Evolutionary conservation across 35 echinoderm and acorn worm species (phyloP), one percentile per base, ranked within the genome.

Genomic region (Heliocidaris erythrogramma): DNA sequence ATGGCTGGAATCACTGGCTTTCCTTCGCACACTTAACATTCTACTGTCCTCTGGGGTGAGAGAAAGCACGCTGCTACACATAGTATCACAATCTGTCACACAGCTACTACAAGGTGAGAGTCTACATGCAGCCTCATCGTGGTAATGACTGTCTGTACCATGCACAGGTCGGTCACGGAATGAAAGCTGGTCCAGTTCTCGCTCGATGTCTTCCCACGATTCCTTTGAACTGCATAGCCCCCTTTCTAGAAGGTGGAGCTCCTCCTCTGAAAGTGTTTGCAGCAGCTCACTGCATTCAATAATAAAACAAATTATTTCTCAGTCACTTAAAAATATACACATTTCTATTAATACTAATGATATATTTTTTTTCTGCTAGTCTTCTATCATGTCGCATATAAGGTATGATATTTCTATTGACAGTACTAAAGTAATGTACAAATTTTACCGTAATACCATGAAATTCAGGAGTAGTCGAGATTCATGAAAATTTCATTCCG

Each of bases 241-340:
- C 92, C 96, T 99, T 91, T 99, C 98, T 14, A 99, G 97, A 29
- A 99, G 85, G 53, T 95, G 93, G 21, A 99, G 60, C 88, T 99
- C 98, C 53, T 96, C 96, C 11, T 94, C 92, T 24, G 96, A 94
- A 32, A 99, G 91, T 12, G 98, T 99, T 60, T 96, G 85, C 17
- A 99, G 59, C 53, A 99, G 92, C 90, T 99, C 97, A 60, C 98
- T 99, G 96, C 30, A 95, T 49, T 5, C 47, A 18, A 78, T 18
- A n/a, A 78, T n/a, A 17, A 92, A 49, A 86, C 85, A 52, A 78
- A 78, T n/a, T 7, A 4, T 78, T 78, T 4, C 27, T 78, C 21
- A 6, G 27, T 27, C 65, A 78, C 17, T 78, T 0, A 1, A 24
- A 71, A 52, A 18, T 14, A 60, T 60, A 10, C 12, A 60, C 59